Percentiles rank a stretch among this genome's conserved stretches.
Conservation (phyloP, 30 jellyfish, hydroid and myxozoan species). For the Pseudorhiza aurosa region DNA sequence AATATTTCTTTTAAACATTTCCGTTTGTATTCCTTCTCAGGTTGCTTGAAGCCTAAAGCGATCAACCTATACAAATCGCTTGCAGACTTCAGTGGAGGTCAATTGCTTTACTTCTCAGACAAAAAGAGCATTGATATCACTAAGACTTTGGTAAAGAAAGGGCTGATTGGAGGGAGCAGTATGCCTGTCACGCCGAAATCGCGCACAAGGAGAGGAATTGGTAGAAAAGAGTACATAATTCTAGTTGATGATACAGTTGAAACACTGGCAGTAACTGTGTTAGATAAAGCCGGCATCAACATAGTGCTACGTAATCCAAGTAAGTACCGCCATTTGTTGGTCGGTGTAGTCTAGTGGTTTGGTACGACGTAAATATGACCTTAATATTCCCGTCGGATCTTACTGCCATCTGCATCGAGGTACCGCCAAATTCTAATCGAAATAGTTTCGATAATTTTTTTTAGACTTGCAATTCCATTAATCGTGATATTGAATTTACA, state of each 20-base stretch:
- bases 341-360: too few species aligned
- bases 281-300: background rate
- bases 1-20: too few species aligned
- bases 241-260: conserved; percentile 50
- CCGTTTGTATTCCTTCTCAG: conserved; percentile 14
- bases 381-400: too few species aligned
- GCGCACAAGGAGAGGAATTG: conserved; percentile 30
- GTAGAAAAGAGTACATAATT: conserved; percentile 10
- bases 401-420: too few species aligned
- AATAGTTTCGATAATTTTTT: too few species aligned
- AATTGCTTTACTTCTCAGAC: conserved; percentile 26
- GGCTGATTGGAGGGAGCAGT: conserved; percentile 59
- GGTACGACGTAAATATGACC: too few species aligned
- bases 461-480: too few species aligned
- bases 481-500: too few species aligned
- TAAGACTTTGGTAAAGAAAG: conserved; percentile 15
- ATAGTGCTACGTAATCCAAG: conserved; percentile 33
- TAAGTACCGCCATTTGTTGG: too few species aligned
- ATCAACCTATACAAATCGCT: conserved; percentile 31
- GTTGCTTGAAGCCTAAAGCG: conserved; percentile 44
- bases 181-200: conserved; percentile 36
- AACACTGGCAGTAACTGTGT: conserved; percentile 42
- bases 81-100: conserved; percentile 61
- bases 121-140: background rate
- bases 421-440: too few species aligned